Evolutionary conservation across 2,888 invertebrate species (phyloP).

Genomic region (Mayetiola destructor): DNA sequence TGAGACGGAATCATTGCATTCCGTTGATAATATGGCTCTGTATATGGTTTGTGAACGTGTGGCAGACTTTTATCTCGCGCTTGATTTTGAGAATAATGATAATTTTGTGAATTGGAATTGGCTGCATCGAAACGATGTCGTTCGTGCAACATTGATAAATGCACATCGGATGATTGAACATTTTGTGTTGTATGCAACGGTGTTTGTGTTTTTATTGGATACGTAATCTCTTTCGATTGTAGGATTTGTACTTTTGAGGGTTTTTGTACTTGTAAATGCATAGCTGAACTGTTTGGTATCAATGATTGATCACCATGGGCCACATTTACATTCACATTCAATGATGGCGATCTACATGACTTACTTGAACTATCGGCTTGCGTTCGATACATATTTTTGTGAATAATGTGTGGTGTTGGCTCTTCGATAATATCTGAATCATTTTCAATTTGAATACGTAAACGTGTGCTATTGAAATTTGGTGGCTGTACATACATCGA

Average conservation of each 20-base stretch:
- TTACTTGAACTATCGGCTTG: slow-evolving; percentile 5
- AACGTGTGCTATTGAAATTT: slow-evolving; percentile 16
- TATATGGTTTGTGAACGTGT: not conserved
- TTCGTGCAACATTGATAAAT: not conserved
- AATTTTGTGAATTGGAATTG: not conserved
- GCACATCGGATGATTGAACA: not conserved
- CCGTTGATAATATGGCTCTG: not conserved
- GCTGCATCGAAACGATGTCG: not conserved
- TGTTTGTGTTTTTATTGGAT: not conserved
- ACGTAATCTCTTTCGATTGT: not conserved
- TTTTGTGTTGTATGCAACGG: not conserved
- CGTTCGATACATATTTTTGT: slow-evolving; percentile 16
- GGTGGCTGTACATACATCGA: slow-evolving; percentile 20
- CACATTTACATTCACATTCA: not conserved
- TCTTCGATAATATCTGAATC: slow-evolving; percentile 13
- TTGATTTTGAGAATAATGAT: not conserved
- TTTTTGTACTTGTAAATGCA: slow-evolving; percentile 18
- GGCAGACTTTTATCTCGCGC: not conserved
- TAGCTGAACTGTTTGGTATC: slow-evolving; percentile 19
- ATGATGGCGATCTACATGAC: not conserved
- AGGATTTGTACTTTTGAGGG: not conserved
- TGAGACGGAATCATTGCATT: not conserved
- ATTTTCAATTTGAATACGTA: not conserved
- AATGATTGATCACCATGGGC: too few species aligned
- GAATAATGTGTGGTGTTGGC: slow-evolving; percentile 18